A percentile compares a stretch with the other conserved stretches of the same genome.
Evolutionary conservation across 2,113 vertebrate species (phyloP).

Genomic region (Isichthys henryi): DNA sequence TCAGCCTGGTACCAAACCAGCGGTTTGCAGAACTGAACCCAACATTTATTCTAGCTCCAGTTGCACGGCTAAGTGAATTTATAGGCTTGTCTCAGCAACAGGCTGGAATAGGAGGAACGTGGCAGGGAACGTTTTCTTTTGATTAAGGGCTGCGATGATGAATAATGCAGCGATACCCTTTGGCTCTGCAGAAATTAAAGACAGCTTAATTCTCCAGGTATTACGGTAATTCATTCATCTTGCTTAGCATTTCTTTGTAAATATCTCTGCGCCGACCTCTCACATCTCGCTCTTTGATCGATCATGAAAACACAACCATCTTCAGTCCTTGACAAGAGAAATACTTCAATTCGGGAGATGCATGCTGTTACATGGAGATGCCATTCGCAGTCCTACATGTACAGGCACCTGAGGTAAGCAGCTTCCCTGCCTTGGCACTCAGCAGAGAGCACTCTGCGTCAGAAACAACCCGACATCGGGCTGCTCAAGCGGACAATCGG

Average conservation of each 20-base stretch:
- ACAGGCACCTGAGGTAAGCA: not conserved
- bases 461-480: not conserved
- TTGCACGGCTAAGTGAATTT: not conserved
- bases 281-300: not conserved
- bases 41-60: not conserved
- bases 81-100: not conserved
- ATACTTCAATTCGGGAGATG: not conserved
- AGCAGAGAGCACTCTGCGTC: not conserved
- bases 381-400: not conserved
- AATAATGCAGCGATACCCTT: conserved; percentile 1
- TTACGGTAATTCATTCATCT: conserved; percentile 13
- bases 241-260: not conserved
- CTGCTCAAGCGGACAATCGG: not conserved
- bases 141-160: conserved; percentile 6
- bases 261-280: not conserved
- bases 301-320: not conserved
- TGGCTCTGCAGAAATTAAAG: conserved; percentile 1
- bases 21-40: not conserved
- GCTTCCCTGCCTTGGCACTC: not conserved
- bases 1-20: not conserved
- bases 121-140: not conserved
- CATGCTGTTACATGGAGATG: not conserved
- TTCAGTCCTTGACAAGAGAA: not conserved
- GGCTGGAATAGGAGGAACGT: not conserved
- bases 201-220: not conserved